Evolutionary conservation across 2,888 invertebrate species (phyloP).

Genomic region (Dugesia japonica): DNA sequence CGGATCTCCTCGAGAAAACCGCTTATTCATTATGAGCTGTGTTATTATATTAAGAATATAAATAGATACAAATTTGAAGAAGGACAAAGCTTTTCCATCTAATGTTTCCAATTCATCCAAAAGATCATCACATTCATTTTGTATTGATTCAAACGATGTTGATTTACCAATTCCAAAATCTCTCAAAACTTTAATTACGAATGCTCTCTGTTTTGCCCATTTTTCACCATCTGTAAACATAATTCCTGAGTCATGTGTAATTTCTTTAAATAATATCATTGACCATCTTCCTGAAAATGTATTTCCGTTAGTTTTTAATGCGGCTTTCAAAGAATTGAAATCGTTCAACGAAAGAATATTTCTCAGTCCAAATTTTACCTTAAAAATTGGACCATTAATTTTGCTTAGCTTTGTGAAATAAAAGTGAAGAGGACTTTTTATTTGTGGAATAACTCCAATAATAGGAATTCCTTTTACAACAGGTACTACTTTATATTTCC

Average conservation of each 20-base stretch:
- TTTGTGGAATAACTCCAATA: not conserved
- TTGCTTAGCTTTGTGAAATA: not conserved
- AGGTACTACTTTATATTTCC: too few species aligned
- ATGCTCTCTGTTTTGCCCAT: slow-evolving; percentile 22
- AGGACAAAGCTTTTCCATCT: not conserved
- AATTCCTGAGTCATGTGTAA: slow-evolving; percentile 1
- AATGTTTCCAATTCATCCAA: not conserved
- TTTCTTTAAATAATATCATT: not conserved
- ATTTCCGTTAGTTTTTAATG: not conserved
- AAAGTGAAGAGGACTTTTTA: not conserved
- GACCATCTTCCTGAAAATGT: not conserved
- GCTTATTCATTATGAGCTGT: slow-evolving; percentile 4
- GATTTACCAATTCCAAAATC: slow-evolving; percentile 25
- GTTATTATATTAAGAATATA: slow-evolving; percentile 24
- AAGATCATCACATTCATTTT: not conserved
- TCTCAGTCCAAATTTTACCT: not conserved
- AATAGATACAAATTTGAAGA: not conserved
- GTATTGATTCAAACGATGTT: not conserved
- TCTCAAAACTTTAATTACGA: slow-evolving; percentile 23
- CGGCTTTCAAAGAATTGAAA: not conserved
- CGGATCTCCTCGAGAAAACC: not conserved
- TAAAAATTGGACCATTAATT: not conserved
- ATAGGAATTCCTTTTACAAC: not conserved
- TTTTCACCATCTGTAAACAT: slow-evolving; percentile 6
- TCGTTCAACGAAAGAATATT: slow-evolving; percentile 15